Evolutionary conservation across 1,140 invertebrate species (phyloP).

Genomic region (Asobara japonica): DNA sequence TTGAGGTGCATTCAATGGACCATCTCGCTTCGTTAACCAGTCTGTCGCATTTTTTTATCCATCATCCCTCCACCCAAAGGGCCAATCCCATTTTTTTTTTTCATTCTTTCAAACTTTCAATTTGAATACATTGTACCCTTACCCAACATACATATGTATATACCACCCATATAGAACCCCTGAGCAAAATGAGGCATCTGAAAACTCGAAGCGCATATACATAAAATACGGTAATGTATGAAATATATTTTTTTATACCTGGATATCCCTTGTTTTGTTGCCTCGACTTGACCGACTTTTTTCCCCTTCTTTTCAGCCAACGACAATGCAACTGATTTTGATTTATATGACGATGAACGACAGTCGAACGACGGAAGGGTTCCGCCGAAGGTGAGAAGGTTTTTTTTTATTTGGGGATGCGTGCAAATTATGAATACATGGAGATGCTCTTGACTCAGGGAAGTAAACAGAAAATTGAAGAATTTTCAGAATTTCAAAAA

Average conservation of each 20-base stretch:
- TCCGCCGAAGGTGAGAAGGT: slow-evolving; percentile 35
- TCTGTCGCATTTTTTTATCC: slow-evolving; percentile 64
- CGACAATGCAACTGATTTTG: slow-evolving; percentile 65
- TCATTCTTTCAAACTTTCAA: slow-evolving; percentile 46
- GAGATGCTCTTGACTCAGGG: background rate
- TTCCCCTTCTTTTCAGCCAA: slow-evolving; percentile 41
- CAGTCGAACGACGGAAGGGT: slow-evolving; percentile 49
- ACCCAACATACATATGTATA: slow-evolving; percentile 66
- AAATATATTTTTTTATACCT: slow-evolving; percentile 50
- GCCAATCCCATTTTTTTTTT: slow-evolving; percentile 60
- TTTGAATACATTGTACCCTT: slow-evolving; percentile 67
- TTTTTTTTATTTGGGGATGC: slow-evolving; percentile 32
- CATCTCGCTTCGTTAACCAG: slow-evolving; percentile 68
- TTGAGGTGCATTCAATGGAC: slow-evolving; percentile 64
- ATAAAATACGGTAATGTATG: slow-evolving; percentile 25
- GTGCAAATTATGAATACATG: slow-evolving; percentile 67
- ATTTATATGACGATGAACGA: slow-evolving; percentile 65
- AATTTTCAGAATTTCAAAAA: no score
- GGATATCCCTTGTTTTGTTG: slow-evolving; percentile 53
- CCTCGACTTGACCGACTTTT: slow-evolving; percentile 64
- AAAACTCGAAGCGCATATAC: slow-evolving; percentile 15
- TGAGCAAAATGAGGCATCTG: slow-evolving; percentile 21
- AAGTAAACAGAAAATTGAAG: no score
- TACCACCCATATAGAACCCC: slow-evolving; percentile 53
- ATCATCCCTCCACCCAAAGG: slow-evolving; percentile 47